A percentile compares a stretch with the other conserved stretches of the same genome.
phyloP scores from a whole-genome alignment of 1,140 invertebrate species.

The Brachionus calyciflorus region DNA sequence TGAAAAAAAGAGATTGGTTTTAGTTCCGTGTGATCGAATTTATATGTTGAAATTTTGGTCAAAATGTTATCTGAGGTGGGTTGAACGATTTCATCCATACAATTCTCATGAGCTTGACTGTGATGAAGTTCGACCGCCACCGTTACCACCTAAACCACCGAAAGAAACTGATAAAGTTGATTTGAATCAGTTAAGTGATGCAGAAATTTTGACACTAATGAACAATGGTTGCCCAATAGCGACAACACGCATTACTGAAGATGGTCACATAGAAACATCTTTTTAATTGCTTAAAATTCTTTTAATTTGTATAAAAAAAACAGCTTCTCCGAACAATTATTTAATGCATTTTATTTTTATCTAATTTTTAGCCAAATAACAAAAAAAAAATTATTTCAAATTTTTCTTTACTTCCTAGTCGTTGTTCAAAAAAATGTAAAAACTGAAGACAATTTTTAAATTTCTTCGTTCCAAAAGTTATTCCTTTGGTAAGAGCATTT shows the following conservation, averaged over 20 bases:
- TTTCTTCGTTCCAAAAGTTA: too few species aligned
- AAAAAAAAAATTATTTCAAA: too few species aligned
- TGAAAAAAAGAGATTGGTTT: neutral
- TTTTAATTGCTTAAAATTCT: too few species aligned
- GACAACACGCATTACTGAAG: neutral
- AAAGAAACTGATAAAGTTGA: neutral
- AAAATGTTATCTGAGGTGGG: constrained; percentile 22
- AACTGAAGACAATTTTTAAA: too few species aligned
- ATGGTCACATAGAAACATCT: constrained; percentile 25
- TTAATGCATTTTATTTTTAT: too few species aligned
- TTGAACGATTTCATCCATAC: constrained; percentile 11
- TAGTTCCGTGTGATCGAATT: constrained; percentile 12
- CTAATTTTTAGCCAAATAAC: too few species aligned
- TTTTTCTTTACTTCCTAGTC: too few species aligned
- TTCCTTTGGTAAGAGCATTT: too few species aligned
- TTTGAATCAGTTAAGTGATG: neutral
- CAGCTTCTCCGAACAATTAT: too few species aligned
- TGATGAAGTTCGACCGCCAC: neutral
- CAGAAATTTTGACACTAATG: neutral
- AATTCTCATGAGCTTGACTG: constrained; percentile 12
- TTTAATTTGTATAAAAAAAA: too few species aligned
- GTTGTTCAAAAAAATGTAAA: too few species aligned
- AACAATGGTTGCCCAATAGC: neutral
- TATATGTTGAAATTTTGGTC: constrained; percentile 37
- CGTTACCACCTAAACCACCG: constrained; percentile 5